Percentiles rank a stretch among this genome's conserved stretches.
These are phyloP conservation scores for Temnothorax ravouxi DNA, from an alignment of 2,888 invertebrate genomes.

Conservation along the genomic window DNA sequence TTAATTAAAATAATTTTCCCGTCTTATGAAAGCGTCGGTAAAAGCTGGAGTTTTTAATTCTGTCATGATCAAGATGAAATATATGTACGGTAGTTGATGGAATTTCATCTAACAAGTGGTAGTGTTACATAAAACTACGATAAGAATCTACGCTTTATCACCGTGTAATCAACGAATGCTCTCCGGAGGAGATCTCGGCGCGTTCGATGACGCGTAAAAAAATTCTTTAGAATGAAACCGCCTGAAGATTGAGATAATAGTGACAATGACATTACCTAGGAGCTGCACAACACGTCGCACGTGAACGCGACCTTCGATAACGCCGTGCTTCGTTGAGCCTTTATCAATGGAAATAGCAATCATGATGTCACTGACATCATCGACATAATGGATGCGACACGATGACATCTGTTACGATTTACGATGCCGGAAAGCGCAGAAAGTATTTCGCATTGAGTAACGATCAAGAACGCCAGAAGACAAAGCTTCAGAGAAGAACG, in stretches of 20 bases:
- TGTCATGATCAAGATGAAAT: neutral
- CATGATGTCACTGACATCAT: neutral
- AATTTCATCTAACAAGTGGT: neutral
- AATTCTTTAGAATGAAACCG: neutral
- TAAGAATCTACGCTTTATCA: constrained; percentile 23
- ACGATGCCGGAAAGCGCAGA: neutral
- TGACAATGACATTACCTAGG: constrained; percentile 41
- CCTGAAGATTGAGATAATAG: constrained; percentile 44
- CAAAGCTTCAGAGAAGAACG: neutral
- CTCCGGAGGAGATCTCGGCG: neutral
- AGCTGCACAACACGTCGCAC: constrained; percentile 9
- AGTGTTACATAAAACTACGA: constrained; percentile 26
- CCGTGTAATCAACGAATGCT: neutral
- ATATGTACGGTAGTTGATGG: neutral
- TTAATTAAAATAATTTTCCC: constrained; percentile 11
- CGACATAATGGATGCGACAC: neutral
- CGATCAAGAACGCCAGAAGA: neutral
- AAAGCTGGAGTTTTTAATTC: neutral
- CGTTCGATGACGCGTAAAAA: constrained; percentile 36
- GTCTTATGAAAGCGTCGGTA: neutral
- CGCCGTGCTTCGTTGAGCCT: neutral
- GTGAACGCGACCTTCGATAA: constrained; percentile 37
- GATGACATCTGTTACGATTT: constrained; percentile 20
- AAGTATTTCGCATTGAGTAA: neutral
- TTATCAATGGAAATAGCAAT: constrained; percentile 32